phyloP scores from a whole-genome alignment of 1,140 invertebrate genomes.

The Babylonia areolata region DNA sequence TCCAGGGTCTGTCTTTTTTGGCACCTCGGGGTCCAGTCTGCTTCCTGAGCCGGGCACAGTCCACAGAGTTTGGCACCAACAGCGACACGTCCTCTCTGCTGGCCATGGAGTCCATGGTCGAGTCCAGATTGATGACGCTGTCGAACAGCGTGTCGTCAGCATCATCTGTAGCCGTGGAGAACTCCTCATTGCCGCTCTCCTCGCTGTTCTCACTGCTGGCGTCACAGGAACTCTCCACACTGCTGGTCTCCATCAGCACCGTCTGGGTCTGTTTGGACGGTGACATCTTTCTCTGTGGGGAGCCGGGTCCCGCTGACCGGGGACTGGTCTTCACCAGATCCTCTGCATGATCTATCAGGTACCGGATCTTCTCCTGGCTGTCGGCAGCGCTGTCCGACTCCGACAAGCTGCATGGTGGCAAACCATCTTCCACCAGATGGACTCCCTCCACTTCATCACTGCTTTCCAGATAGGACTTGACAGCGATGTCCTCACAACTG shows the following conservation, averaged over 20 bases:
- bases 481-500: constrained; percentile 7
- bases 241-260: constrained; percentile 41
- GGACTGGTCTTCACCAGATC: constrained; percentile 54
- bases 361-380: constrained; percentile 54
- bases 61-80: constrained; percentile 26
- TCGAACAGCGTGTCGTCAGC: constrained; percentile 57
- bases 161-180: constrained; percentile 61
- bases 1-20: constrained; percentile 84
- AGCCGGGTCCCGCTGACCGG: constrained; percentile 20
- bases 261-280: constrained; percentile 51
- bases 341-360: constrained; percentile 62
- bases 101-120: constrained; percentile 50
- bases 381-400: constrained; percentile 48
- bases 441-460: constrained; percentile 14
- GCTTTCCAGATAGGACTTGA: constrained; percentile 37
- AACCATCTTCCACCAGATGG: too few relatives aligned
- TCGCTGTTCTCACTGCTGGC: constrained; percentile 90
- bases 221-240: constrained; percentile 81
- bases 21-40: constrained; percentile 43
- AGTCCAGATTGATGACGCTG: constrained; percentile 57
- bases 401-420: constrained; percentile 5
- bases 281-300: constrained; percentile 40
- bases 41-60: constrained; percentile 48
- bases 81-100: constrained; percentile 37
- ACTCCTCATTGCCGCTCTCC: constrained; percentile 52